A percentile compares a stretch with the other conserved stretches of the same genome.
Evolutionary conservation across 2,888 invertebrate genomes (phyloP).

Genomic region (Diarsia mendica): DNA sequence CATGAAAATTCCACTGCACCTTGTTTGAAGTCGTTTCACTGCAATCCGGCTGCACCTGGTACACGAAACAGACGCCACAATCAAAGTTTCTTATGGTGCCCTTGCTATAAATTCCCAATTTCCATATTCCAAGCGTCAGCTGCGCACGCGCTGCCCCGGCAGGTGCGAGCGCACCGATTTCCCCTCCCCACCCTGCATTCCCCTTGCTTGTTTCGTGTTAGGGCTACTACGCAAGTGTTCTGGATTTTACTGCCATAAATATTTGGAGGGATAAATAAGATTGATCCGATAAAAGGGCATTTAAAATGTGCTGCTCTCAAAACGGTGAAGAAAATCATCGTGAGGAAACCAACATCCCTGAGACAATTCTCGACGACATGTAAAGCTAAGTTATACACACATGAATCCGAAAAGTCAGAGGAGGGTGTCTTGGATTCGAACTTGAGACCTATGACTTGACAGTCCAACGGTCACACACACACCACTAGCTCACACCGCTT

Average conservation of each 20-base stretch:
- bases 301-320: not conserved
- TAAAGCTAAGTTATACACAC: too few species aligned
- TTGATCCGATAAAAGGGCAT: constrained; percentile 9
- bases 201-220: constrained; percentile 50
- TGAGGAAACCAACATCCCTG: too few species aligned
- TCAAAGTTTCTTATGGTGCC: constrained; percentile 50
- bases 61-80: constrained; percentile 44
- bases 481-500: too few species aligned
- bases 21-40: constrained; percentile 3
- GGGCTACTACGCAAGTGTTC: constrained; percentile 59
- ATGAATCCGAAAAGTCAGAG: too few species aligned
- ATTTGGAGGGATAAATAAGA: constrained; percentile 10
- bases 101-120: constrained; percentile 70
- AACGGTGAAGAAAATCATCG: too few species aligned
- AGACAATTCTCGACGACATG: too few species aligned
- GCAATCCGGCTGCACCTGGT: constrained; percentile 26
- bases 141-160: constrained; percentile 73
- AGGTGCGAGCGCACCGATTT: constrained; percentile 70
- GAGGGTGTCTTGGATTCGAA: too few species aligned
- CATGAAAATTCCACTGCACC: constrained; percentile 29
- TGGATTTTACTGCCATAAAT: constrained; percentile 28
- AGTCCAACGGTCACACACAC: too few species aligned
- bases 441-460: too few species aligned
- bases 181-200: constrained; percentile 46
- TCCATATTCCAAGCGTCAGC: constrained; percentile 72